Evolutionary conservation across 2,797 vertebrate genomes (phyloP).

Genomic region (Anguilla marmorata): DNA sequence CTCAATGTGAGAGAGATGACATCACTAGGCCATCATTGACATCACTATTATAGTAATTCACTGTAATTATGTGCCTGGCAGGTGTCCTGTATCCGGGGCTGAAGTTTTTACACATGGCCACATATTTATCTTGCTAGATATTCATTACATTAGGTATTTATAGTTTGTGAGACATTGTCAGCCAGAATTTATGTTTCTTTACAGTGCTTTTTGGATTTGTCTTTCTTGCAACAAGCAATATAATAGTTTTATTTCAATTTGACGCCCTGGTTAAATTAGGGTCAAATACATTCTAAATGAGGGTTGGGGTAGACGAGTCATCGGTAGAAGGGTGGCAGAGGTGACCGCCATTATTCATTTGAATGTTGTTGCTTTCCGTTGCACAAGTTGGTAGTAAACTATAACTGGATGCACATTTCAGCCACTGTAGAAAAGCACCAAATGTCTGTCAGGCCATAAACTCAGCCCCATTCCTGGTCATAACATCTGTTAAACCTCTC

Average conservation of each 20-base stretch:
- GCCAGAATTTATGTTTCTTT: background rate
- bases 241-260: background rate
- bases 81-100: background rate
- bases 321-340: background rate
- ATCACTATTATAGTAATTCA: background rate
- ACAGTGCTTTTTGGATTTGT: background rate
- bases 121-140: background rate
- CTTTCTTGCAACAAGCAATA: background rate
- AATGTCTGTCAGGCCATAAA: background rate
- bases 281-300: background rate
- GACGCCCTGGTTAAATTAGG: background rate
- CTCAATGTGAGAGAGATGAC: background rate
- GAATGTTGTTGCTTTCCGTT: background rate
- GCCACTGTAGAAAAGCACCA: background rate
- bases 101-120: background rate
- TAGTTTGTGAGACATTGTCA: background rate
- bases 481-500: background rate
- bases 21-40: background rate
- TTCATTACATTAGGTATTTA: background rate
- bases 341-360: background rate
- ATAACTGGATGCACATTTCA: background rate
- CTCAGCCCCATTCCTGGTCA: background rate
- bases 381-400: background rate
- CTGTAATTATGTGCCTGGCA: conserved; percentile 21
- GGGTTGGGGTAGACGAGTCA: background rate